phyloP scores from a whole-genome alignment of 2,797 vertebrate species.

The Meda fulgida region DNA sequence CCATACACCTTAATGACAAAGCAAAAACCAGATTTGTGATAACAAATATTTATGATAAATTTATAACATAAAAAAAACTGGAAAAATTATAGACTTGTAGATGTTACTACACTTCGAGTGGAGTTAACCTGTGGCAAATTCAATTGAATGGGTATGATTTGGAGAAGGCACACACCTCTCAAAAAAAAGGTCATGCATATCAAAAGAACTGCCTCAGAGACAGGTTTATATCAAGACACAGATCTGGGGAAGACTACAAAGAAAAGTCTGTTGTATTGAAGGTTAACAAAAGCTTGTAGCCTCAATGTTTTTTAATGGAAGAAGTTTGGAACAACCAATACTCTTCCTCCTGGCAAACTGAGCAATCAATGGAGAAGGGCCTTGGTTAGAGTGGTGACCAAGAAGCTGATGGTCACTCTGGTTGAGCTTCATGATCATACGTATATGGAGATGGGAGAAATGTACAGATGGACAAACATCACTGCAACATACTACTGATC shows the following conservation, averaged over 20 bases:
- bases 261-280: neutral
- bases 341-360: neutral
- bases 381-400: no score
- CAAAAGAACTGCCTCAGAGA: neutral
- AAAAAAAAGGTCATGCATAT: neutral
- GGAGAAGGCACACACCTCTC: neutral
- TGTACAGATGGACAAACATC: no score
- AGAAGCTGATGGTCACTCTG: no score
- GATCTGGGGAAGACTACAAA: neutral
- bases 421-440: no score
- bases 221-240: neutral
- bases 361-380: no score
- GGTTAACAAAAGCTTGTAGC: neutral
- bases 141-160: neutral
- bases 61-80: no score
- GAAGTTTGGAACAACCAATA: neutral
- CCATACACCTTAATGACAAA: neutral
- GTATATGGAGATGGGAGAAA: no score
- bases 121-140: neutral
- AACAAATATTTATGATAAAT: no score
- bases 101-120: no score
- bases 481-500: no score
- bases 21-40: no score
- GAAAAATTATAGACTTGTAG: no score
- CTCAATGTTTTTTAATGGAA: neutral